Evolutionary conservation across 2,888 invertebrate species (phyloP).

Genomic region (Caenorhabditis doughertyi): DNA sequence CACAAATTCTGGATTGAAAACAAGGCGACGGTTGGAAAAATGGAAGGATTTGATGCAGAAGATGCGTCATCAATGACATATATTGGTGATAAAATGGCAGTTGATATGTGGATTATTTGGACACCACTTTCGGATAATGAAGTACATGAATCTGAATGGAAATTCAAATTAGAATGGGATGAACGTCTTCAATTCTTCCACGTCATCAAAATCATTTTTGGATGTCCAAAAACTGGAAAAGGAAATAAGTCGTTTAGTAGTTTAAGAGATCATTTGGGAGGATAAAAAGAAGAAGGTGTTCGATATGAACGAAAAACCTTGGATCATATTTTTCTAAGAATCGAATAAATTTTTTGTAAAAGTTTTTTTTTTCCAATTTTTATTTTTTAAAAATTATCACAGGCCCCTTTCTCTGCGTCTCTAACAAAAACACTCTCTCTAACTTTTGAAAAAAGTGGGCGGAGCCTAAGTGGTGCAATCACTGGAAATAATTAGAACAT

Average conservation of each 20-base stretch:
- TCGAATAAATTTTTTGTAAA: too few relatives aligned
- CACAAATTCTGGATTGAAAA: background rate
- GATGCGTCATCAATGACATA: background rate
- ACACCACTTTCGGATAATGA: background rate
- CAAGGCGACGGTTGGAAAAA: background rate
- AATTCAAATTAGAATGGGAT: conserved; percentile 14
- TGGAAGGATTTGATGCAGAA: conserved; percentile 19
- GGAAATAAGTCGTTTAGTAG: conserved; percentile 4
- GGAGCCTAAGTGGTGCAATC: too few relatives aligned
- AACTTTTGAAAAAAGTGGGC: too few relatives aligned
- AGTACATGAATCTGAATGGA: conserved; percentile 21
- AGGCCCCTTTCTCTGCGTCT: too few relatives aligned
- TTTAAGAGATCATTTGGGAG: background rate
- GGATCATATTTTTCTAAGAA: too few relatives aligned
- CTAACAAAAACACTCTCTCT: too few relatives aligned
- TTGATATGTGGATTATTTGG: conserved; percentile 3
- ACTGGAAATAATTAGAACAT: too few relatives aligned
- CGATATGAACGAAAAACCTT: too few relatives aligned
- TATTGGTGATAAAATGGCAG: background rate
- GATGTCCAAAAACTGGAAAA: conserved; percentile 13
- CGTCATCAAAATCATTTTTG: background rate
- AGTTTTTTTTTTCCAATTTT: too few relatives aligned
- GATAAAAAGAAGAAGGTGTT: background rate
- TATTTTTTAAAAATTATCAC: too few relatives aligned
- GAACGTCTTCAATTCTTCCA: background rate